phyloP scores from a whole-genome alignment of 2,888 invertebrate species.

The Caradrina kadenii region DNA sequence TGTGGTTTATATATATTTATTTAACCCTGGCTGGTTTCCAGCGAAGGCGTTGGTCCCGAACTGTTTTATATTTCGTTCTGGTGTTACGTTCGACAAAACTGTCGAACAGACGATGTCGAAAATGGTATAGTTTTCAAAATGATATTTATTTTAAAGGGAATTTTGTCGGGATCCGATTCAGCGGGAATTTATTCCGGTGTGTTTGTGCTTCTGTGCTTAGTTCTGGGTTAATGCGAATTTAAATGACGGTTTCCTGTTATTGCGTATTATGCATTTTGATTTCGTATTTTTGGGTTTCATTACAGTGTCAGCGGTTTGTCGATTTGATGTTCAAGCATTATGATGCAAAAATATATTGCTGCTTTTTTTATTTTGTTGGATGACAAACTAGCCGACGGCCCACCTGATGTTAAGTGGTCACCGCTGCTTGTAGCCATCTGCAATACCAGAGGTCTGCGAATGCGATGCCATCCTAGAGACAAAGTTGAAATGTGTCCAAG shows the following conservation, averaged over 20 bases:
- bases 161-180: slow-evolving; percentile 37
- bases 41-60: slow-evolving; percentile 55
- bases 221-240: slow-evolving; percentile 39
- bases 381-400: no score
- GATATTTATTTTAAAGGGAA: slow-evolving; percentile 60
- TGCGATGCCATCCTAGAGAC: no score
- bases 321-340: slow-evolving; percentile 1
- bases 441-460: no score
- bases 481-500: no score
- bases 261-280: slow-evolving; percentile 32
- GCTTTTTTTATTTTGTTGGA: not conserved
- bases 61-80: slow-evolving; percentile 62
- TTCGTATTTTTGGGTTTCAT: slow-evolving; percentile 31
- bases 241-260: slow-evolving; percentile 37
- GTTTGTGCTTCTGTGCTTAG: slow-evolving; percentile 37
- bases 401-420: no score
- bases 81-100: slow-evolving; percentile 51
- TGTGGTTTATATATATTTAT: slow-evolving; percentile 69
- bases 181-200: slow-evolving; percentile 29
- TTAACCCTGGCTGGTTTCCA: slow-evolving; percentile 68
- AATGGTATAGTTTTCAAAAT: slow-evolving; percentile 55
- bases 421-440: no score
- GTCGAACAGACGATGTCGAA: slow-evolving; percentile 48
- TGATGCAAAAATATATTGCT: not conserved
- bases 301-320: slow-evolving; percentile 18